Base-by-base conservation (phyloP, 2,113 vertebrate species). In the Hemicordylus capensis region DNA sequence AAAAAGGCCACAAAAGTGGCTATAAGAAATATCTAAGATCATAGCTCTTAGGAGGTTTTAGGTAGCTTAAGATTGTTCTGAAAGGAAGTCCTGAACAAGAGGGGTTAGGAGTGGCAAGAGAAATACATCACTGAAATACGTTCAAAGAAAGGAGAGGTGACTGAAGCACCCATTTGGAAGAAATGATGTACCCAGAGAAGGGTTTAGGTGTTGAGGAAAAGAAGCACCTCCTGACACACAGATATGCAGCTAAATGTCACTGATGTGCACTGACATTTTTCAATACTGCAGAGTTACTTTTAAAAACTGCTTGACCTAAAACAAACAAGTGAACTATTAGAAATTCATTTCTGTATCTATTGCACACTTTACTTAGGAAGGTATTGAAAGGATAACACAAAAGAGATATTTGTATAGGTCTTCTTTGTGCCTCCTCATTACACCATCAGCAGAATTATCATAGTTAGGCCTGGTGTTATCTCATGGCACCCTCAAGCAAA, bases 231-330 rank as follows among this genome's bases (percentile, higher is more conserved):
- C 12, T 20, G 63, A 76, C 22, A 44, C 28, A 39, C 2, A 61
- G 44, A 64, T 83, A 81, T 22, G 59, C 56, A 9, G 10, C 70
- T 78, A 76, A 79, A 89, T 81, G 67, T 59, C 84, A 90, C 26
- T 5, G 70, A 54, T 20, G 14, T 67, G 73, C 8, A 4, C 17
- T 80, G 77, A 77, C 37, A 22, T 91, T 87, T 90, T 63, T 81
- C 85, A 75, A 61, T 26, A 85, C 54, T 64, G 24, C 0, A 0
- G 58, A 87, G 77, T 77, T 87, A 87, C 80, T 79, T 87, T 91
- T 80, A 80, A 88, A 90, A 84, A 54, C 19, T 42, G 6, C n/a
- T 20, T 87, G 83, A 88, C 67, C 85, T 84, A 85, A 80, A 54
- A 75, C 56, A 66, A 82, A 46, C 77, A 73, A 19, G 75, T 86